Percentiles rank a stretch among this genome's conserved stretches.
Evolutionary conservation across 1,140 invertebrate species (phyloP).

Genomic region (Eriosoma lanigerum): DNA sequence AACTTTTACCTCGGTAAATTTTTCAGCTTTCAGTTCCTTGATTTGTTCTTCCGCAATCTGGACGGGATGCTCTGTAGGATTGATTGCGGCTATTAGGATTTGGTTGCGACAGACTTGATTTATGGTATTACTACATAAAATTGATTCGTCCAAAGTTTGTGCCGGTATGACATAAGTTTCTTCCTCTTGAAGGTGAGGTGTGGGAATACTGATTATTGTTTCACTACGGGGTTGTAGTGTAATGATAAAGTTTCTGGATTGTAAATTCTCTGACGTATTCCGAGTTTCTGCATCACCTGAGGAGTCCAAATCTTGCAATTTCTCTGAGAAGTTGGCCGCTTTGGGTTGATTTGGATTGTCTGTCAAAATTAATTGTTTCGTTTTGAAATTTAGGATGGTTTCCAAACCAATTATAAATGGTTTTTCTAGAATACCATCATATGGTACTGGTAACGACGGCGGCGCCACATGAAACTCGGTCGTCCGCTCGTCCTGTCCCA

Average conservation of each 20-base stretch:
- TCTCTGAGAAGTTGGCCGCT: too few relatives aligned
- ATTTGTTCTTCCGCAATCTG: not conserved
- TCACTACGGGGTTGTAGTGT: not conserved
- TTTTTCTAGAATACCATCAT: not conserved
- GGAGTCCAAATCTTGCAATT: too few relatives aligned
- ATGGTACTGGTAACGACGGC: not conserved
- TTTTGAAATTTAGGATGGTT: not conserved
- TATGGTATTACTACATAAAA: conserved; percentile 12
- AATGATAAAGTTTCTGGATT: too few relatives aligned
- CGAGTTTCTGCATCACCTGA: conserved; percentile 11
- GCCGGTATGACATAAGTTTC: not conserved
- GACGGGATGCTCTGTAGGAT: too few relatives aligned
- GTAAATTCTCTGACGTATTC: too few relatives aligned
- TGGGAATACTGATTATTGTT: not conserved
- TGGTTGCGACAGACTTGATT: not conserved
- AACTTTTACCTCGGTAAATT: not conserved
- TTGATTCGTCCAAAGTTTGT: not conserved
- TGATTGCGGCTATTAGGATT: too few relatives aligned
- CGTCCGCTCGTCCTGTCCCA: not conserved
- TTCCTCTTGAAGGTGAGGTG: not conserved
- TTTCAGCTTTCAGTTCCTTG: not conserved
- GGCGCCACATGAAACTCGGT: not conserved
- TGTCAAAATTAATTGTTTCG: not conserved
- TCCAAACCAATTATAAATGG: conserved; percentile 11
- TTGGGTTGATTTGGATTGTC: too few relatives aligned